Base-by-base conservation (phyloP, 1,140 invertebrate genomes). In the Cydia splendana region DNA sequence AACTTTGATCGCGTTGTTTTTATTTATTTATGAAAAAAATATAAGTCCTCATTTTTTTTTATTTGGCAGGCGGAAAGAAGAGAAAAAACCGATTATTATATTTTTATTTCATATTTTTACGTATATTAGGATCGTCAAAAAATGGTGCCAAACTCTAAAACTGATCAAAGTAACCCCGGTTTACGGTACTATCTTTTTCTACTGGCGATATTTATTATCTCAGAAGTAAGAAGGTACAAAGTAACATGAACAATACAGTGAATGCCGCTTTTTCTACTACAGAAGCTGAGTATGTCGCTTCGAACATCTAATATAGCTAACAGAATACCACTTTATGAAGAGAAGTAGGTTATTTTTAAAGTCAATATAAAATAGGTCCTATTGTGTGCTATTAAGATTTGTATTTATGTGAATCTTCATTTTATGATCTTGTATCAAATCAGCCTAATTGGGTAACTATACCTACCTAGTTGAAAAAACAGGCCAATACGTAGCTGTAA, bases 271-370 rank as follows among this genome's bases (percentile, higher is more conserved):
- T 24, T 62, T 62, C 18, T 62, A 24, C 9, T 24, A 12, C 2
- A 10, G 57, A 62, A 71, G 34, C 24, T 3, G 30, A 71, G 67
- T 71, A 71, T 45, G 67, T 71, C 67, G 30, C 18, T 71, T 38
- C 1, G 18, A 38, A 18, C 34, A 45, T 71, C 13, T 71, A 71
- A 71, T 38, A 42, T 71, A 0, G 67, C 67, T 71, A 71, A 71
- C 67, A 18, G 67, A 42, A 62, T 20, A 42, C 38, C 67, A 71
- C 67, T 71, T 18, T 71, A 18, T 71, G 38, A 71, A 71, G 24
- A 30, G 38, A 38, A 71, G 65, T 69, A 12, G 24, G 28, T 13
- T 69, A 69, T n/a, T 69, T 69, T 69, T 28, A 69, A 34, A 34
- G 1, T 12, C n/a, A 12, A 12, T 67, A 0, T 10, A 62, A 71